These are phyloP conservation scores for Atlantisia rogersi DNA, from an alignment of 2,113 vertebrate genomes.

Conservation along the genomic window DNA sequence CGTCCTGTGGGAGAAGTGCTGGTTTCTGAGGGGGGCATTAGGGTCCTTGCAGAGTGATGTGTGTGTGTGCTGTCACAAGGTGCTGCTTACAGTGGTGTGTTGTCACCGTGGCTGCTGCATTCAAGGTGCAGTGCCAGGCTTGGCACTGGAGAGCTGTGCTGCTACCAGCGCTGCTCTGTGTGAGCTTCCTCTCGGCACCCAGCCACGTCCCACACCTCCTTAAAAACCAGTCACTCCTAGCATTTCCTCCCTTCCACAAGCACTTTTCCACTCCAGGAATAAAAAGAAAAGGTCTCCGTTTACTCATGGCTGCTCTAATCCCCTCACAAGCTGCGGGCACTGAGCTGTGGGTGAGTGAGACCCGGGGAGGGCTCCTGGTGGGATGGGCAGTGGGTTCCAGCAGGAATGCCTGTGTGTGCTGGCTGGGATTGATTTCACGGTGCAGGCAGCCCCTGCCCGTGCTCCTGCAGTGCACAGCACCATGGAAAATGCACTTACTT, in stretches of 20 bases:
- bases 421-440: not conserved
- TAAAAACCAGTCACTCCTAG: not conserved
- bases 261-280: not conserved
- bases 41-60: too few species aligned
- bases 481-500: not conserved
- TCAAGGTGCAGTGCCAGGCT: not conserved
- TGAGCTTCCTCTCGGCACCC: not conserved
- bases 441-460: not conserved
- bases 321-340: not conserved
- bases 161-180: rapidly evolving
- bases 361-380: not conserved
- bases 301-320: not conserved
- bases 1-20: not conserved
- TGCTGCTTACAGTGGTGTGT: not conserved
- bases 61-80: not conserved
- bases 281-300: not conserved
- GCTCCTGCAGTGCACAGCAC: rapidly evolving
- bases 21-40: not conserved
- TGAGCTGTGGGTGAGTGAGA: not conserved
- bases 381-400: not conserved
- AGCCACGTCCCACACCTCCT: not conserved
- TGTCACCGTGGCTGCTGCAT: not conserved
- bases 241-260: not conserved
- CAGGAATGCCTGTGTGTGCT: not conserved
- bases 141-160: rapidly evolving